Conservation (phyloP, 1,140 invertebrate genomes). For the Drosophila ohnishii region DNA sequence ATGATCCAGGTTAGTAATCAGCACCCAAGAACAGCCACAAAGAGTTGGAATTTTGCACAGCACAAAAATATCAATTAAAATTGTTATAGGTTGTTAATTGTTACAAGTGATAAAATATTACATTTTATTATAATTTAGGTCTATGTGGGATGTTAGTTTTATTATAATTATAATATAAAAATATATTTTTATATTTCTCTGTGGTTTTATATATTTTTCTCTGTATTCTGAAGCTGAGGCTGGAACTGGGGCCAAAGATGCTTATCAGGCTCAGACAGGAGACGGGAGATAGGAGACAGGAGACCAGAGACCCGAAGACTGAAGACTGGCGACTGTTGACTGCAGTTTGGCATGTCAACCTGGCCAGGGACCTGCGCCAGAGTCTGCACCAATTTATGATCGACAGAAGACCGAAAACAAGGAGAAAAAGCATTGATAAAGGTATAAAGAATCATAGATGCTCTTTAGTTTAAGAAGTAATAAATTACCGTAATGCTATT, state of each 20-base stretch:
- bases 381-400: conserved; percentile 78
- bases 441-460: not conserved
- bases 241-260: conserved; percentile 51
- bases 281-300: conserved; percentile 41
- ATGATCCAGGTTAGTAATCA: conserved; percentile 47
- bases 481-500: too few species aligned
- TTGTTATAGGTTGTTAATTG: not conserved
- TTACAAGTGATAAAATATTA: not conserved
- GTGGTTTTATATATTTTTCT: not conserved
- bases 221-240: conserved; percentile 10
- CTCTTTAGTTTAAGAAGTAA: not conserved
- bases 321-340: conserved; percentile 42
- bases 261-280: conserved; percentile 70
- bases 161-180: not conserved
- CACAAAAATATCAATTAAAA: not conserved
- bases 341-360: conserved; percentile 52
- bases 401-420: conserved; percentile 61
- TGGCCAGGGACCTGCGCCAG: conserved; percentile 28
- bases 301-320: conserved; percentile 36
- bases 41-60: conserved; percentile 30
- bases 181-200: too few species aligned
- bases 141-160: too few species aligned
- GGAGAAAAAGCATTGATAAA: conserved; percentile 1
- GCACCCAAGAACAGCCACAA: conserved; percentile 40
- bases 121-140: not conserved